Percentiles rank a stretch among this genome's conserved stretches.
Conservation (phyloP, 1,140 invertebrate genomes). For the Anastatus disparis region DNA sequence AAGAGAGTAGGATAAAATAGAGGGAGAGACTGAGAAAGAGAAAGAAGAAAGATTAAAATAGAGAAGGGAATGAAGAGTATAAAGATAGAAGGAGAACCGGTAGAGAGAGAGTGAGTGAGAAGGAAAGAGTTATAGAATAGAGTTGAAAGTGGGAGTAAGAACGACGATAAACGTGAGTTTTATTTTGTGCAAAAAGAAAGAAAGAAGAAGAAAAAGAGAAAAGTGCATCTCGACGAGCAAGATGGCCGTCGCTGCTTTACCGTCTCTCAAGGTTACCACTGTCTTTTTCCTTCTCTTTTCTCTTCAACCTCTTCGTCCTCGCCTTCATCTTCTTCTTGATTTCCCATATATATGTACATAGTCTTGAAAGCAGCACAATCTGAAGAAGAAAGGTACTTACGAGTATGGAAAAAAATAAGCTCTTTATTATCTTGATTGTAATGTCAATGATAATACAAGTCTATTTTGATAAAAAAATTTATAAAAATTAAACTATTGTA, state of each 20-base stretch:
- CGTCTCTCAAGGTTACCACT: conserved; percentile 63
- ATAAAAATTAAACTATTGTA: too few species aligned
- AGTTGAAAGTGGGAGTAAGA: not conserved
- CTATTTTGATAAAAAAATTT: too few species aligned
- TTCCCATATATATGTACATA: conserved; percentile 8
- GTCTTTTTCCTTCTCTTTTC: conserved; percentile 43
- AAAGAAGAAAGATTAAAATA: conserved; percentile 5
- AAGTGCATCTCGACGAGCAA: conserved; percentile 62
- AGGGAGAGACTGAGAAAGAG: conserved; percentile 26
- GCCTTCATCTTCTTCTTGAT: conserved; percentile 6
- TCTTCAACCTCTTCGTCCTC: conserved; percentile 44
- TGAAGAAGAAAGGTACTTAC: conserved; percentile 44
- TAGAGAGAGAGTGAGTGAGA: not conserved
- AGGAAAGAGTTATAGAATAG: not conserved
- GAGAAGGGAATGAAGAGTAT: not conserved
- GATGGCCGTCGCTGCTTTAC: conserved; percentile 60
- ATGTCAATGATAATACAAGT: too few species aligned
- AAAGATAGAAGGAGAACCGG: too few species aligned
- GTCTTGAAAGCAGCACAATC: conserved; percentile 51
- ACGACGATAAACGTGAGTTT: too few species aligned
- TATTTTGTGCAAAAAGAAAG: not conserved
- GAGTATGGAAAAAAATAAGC: conserved; percentile 31
- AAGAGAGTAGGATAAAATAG: conserved; percentile 14
- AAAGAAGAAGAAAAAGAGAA: conserved; percentile 42
- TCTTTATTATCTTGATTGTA: conserved; percentile 41